Base-by-base conservation (phyloP, 2,797 vertebrate genomes). In the Sternarchorhynchus goeldii region DNA sequence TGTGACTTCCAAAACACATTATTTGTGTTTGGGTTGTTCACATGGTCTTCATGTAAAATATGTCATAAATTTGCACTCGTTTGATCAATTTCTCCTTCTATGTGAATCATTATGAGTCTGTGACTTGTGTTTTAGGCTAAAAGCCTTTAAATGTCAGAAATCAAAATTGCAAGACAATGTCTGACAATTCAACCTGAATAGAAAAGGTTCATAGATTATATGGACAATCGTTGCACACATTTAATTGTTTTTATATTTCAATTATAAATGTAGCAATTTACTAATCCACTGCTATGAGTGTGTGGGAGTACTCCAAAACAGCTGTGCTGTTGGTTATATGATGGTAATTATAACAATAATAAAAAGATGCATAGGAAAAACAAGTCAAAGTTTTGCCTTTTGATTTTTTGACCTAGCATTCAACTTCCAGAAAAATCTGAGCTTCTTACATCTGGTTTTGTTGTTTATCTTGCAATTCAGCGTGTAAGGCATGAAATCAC, bases 311-410 rank as follows among this genome's bases (percentile, higher is more conserved):
- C 59, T 62, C 80, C 41, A 56, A 65, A 88, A 88, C 92, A 93
- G 92, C 91, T 91, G 91, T 86, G 91, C 90, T 93, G 82, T 92
- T 82, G 75, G 81, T 81, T 80, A 75, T 64, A 73, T 80, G 57
- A 75, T 55, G 78, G 59, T 60, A 64, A 62, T 72, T 83, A 84
- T 78, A 84, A 88, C 73, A 85, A 76, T 84, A 85, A 84, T 78
- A n/a, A 90, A 88, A 84, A 68, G 76, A 75, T 50, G 67, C 77
- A 62, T 78, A 77, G 55, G 53, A 66, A 58, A 34, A 50, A 50
- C 10, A 50, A 50, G 14, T 60, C 36, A 60, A 39, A 32, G 55
- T 50, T 67, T 63, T 58, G 17, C 69, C 63, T 45, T 81, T 20
- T 14, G 10, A 50, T 12, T 50, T 50, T 41, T 41, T 41, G 56